A percentile compares a stretch with the other conserved stretches of the same genome.
Evolutionary conservation across 2,888 invertebrate species (phyloP).

Genomic region (Agonopterix arenella): DNA sequence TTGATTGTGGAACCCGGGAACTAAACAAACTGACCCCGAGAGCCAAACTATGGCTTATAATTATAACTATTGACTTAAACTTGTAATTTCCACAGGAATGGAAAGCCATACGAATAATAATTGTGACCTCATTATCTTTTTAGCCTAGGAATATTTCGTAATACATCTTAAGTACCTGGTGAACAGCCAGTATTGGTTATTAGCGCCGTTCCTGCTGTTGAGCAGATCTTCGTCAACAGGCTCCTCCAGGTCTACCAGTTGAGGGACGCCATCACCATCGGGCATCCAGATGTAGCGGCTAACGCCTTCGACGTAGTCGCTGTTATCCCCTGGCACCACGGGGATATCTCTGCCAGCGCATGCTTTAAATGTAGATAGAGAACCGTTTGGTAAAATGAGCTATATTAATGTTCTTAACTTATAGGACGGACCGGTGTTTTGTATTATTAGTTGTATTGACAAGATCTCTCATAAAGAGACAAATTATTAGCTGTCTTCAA

Average conservation of each 20-base stretch:
- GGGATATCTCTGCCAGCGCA: constrained; percentile 38
- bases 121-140: background rate
- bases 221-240: constrained; percentile 21
- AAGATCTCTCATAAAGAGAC: no score
- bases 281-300: constrained; percentile 66
- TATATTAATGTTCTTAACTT: no score
- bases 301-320: constrained; percentile 57
- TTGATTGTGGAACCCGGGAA: no score
- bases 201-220: constrained; percentile 40
- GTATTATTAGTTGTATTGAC: no score
- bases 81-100: no score
- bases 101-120: no score
- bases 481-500: no score
- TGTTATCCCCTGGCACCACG: constrained; percentile 56
- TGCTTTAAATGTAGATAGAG: constrained; percentile 21
- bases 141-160: background rate
- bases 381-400: no score
- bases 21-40: no score
- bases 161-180: constrained; percentile 33
- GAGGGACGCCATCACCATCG: constrained; percentile 44
- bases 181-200: constrained; percentile 52
- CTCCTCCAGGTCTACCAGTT: constrained; percentile 47
- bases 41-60: no score
- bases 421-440: no score
- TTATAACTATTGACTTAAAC: no score